Conservation (phyloP, 2,113 vertebrate species). For the Eonycteris spelaea region DNA sequence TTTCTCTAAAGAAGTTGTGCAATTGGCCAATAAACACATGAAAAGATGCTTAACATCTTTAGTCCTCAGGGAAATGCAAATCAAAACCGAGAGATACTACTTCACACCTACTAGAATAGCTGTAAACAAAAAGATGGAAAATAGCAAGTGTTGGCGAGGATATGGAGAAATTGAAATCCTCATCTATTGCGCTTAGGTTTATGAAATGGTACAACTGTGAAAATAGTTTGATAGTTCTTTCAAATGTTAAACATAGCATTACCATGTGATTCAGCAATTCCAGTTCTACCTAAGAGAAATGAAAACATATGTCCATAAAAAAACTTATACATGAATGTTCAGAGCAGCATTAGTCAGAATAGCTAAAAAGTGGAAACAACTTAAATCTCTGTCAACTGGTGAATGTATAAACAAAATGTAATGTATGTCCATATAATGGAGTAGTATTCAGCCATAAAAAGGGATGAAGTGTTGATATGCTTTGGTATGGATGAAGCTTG, state of each 20-base stretch:
- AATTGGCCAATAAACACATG: neutral
- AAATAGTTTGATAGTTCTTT: neutral
- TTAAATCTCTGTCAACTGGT: neutral
- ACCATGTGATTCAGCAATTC: neutral
- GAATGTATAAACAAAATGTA: neutral
- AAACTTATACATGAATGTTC: neutral
- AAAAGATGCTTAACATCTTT: neutral
- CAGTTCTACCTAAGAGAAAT: neutral
- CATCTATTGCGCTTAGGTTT: neutral
- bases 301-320: neutral
- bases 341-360: neutral
- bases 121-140: neutral
- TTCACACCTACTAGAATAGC: neutral
- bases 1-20: neutral
- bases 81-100: neutral
- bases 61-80: neutral
- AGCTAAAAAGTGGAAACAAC: neutral
- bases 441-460: neutral
- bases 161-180: neutral
- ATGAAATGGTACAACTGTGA: neutral
- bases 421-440: neutral
- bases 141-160: neutral
- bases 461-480: neutral
- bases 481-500: neutral
- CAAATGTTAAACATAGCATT: neutral